A percentile compares a stretch with the other conserved stretches of the same genome.
These are phyloP conservation scores for Momotus momota DNA, from an alignment of 2,797 vertebrate species.

Conservation along the genomic window DNA sequence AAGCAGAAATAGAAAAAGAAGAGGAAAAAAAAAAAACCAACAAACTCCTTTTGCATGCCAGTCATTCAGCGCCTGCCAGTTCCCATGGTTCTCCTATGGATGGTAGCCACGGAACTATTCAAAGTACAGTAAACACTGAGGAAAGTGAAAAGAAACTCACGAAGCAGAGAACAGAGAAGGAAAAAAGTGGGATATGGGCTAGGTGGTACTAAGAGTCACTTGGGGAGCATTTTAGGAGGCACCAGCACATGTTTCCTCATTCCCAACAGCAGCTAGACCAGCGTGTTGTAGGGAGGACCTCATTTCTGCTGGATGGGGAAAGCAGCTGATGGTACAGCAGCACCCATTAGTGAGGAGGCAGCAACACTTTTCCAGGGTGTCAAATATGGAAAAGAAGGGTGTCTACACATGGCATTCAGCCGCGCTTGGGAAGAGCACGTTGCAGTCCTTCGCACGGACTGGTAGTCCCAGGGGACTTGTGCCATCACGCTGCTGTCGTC, in stretches of 20 bases:
- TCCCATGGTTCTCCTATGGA: constrained; percentile 69
- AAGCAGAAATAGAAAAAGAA: constrained; percentile 43
- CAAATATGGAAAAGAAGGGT: background rate
- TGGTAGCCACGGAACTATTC: constrained; percentile 56
- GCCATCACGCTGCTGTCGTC: background rate
- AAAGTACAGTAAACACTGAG: constrained; percentile 52
- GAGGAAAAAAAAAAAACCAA: background rate
- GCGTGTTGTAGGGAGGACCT: background rate
- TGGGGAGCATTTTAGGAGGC: background rate
- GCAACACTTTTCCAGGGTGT: background rate
- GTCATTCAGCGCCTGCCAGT: constrained; percentile 70
- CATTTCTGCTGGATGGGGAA: background rate
- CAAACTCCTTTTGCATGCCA: constrained; percentile 30
- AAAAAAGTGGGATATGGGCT: constrained; percentile 11
- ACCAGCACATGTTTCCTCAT: background rate
- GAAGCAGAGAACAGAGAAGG: constrained; percentile 3
- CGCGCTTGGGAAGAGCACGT: fast-evolving
- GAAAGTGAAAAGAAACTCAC: constrained; percentile 45
- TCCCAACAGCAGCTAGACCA: background rate
- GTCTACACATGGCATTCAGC: background rate
- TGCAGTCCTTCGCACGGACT: background rate
- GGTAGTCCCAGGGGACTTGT: background rate
- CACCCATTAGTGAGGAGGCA: background rate
- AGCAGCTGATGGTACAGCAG: background rate
- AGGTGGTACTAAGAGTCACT: background rate